Evolutionary conservation across 2,888 invertebrate genomes (phyloP).

Genomic region (Reticulitermes lucifugus): DNA sequence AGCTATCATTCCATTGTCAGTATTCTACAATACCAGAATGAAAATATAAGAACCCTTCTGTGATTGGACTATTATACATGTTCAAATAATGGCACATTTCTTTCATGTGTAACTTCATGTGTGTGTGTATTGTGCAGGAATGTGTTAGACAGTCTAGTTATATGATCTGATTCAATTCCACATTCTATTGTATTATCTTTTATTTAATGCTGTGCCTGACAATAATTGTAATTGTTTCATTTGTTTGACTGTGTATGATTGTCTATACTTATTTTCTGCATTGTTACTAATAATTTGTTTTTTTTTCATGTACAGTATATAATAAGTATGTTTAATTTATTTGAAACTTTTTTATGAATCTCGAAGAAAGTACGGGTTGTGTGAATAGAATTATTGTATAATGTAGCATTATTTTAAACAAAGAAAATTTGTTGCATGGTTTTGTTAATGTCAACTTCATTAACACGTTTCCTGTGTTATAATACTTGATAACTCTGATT

Average conservation of each 20-base stretch:
- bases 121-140: background rate
- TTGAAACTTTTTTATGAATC: constrained; percentile 34
- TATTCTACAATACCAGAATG: constrained; percentile 39
- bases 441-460: background rate
- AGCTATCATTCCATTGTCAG: constrained; percentile 47
- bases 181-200: constrained; percentile 9
- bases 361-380: constrained; percentile 46
- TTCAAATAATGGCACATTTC: background rate
- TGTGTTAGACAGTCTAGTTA: background rate
- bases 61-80: background rate
- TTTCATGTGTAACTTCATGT: background rate
- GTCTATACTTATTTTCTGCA: constrained; percentile 2
- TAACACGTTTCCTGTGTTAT: background rate
- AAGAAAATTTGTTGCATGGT: background rate
- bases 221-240: constrained; percentile 31
- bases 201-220: constrained; percentile 26
- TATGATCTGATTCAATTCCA: background rate
- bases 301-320: constrained; percentile 8
- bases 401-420: constrained; percentile 3
- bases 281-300: constrained; percentile 17
- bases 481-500: background rate
- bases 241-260: background rate
- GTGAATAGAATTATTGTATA: constrained; percentile 34
- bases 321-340: constrained; percentile 44
- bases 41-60: background rate